Conservation (phyloP, 2,113 vertebrate genomes). For the Chelonoidis abingdonii region DNA sequence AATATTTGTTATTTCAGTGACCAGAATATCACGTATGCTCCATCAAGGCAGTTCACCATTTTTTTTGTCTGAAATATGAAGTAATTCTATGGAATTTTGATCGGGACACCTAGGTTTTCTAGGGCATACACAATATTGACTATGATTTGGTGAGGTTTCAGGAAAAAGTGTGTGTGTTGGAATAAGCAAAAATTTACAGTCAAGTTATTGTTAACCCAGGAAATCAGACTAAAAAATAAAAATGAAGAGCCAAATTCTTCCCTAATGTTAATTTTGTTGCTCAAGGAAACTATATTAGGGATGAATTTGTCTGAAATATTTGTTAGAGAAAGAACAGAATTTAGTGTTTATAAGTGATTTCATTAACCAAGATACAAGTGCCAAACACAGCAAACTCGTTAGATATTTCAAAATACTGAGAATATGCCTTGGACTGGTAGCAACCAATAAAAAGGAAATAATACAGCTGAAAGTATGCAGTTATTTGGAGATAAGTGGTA, state of each 20-base stretch:
- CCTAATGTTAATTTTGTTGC: neutral
- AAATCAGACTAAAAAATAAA: neutral
- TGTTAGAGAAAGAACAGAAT: neutral
- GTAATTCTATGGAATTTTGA: neutral
- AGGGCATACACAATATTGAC: neutral
- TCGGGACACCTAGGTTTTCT: neutral
- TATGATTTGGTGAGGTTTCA: neutral
- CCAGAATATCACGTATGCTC: neutral
- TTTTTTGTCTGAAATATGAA: neutral
- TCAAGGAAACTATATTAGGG: neutral
- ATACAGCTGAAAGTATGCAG: too few relatives aligned
- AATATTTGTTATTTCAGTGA: neutral
- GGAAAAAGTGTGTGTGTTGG: neutral
- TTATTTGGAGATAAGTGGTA: neutral
- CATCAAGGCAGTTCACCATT: neutral
- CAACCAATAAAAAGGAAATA: too few relatives aligned
- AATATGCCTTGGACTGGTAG: too few relatives aligned
- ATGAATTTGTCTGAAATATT: neutral
- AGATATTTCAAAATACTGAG: neutral
- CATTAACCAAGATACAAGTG: neutral
- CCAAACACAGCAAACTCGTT: neutral
- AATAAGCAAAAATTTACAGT: neutral
- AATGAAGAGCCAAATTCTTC: neutral
- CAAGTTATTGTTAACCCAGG: neutral
- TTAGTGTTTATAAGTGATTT: neutral